Percentiles rank a stretch among this genome's conserved stretches.
phyloP scores from a whole-genome alignment of 2,888 invertebrate genomes.

The Patella pellucida region DNA sequence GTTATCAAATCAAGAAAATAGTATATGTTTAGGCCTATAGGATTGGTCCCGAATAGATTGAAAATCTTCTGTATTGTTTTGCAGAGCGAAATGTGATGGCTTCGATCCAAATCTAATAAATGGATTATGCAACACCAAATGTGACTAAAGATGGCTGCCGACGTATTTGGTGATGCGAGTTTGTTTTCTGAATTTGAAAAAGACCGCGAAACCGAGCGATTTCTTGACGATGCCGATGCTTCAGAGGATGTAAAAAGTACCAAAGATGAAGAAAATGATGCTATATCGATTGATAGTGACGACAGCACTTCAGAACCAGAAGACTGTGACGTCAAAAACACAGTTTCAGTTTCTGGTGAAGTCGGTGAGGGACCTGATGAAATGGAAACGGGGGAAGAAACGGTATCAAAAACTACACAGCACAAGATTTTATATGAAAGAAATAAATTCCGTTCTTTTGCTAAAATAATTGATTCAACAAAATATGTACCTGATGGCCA shows the following conservation, averaged over 20 bases:
- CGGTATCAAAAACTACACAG: neutral
- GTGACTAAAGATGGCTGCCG: constrained; percentile 49
- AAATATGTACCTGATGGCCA: constrained; percentile 57
- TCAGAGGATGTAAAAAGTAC: constrained; percentile 47
- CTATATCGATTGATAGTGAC: constrained; percentile 33
- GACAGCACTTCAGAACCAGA: constrained; percentile 37
- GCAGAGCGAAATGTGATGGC: too few species aligned
- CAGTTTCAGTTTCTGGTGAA: constrained; percentile 6
- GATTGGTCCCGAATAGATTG: too few species aligned
- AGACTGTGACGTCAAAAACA: constrained; percentile 27
- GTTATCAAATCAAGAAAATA: too few species aligned
- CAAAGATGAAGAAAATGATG: constrained; percentile 28
- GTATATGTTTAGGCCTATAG: too few species aligned
- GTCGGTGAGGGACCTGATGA: neutral
- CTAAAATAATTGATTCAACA: constrained; percentile 59
- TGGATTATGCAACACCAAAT: neutral
- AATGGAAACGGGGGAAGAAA: constrained; percentile 13
- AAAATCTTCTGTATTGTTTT: too few species aligned
- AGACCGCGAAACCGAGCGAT: constrained; percentile 52
- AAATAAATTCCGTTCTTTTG: constrained; percentile 56
- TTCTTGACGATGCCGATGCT: constrained; percentile 51
- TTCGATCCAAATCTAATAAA: too few species aligned
- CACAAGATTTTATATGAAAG: constrained; percentile 32
- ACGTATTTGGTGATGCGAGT: constrained; percentile 60
- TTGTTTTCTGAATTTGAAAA: constrained; percentile 66